Evolutionary conservation across 1,140 invertebrate species (phyloP).

Genomic region (Drosophila nigrodunni): DNA sequence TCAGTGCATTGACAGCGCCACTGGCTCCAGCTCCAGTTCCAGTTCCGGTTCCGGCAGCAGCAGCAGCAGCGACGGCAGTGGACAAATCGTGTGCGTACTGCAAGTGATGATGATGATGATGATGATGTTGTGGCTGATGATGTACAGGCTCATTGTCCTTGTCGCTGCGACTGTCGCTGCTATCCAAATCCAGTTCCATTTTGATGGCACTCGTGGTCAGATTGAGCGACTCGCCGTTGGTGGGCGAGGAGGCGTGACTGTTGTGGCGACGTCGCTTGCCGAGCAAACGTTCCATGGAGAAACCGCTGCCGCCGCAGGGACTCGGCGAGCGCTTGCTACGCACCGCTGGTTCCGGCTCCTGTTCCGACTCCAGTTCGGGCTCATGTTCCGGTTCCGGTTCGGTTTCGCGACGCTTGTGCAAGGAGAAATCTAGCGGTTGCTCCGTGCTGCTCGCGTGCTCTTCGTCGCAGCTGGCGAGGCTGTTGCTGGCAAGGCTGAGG

Average conservation of each 20-base stretch:
- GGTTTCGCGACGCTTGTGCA: slow-evolving; percentile 68
- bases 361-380: neutral
- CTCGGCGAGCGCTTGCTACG: slow-evolving; percentile 55
- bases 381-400: slow-evolving; percentile 7
- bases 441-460: slow-evolving; percentile 37
- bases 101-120: neutral
- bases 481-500: slow-evolving; percentile 63
- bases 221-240: slow-evolving; percentile 9
- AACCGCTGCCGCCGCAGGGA: slow-evolving; percentile 57
- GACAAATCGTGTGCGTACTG: slow-evolving; percentile 44
- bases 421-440: slow-evolving; percentile 76
- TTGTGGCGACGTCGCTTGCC: slow-evolving; percentile 71
- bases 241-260: slow-evolving; percentile 32
- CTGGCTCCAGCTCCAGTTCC: neutral
- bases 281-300: slow-evolving; percentile 75
- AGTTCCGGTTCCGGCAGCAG: neutral
- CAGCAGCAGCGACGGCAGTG: neutral
- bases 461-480: slow-evolving; percentile 31
- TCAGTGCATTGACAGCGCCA: neutral
- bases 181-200: slow-evolving; percentile 59
- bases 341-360: slow-evolving; percentile 13
- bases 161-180: slow-evolving; percentile 42
- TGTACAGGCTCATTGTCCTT: neutral
- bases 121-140: neutral
- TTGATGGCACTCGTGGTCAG: slow-evolving; percentile 52